A percentile compares a stretch with the other conserved stretches of the same genome.
These are phyloP conservation scores for Sus cebifrons DNA, from an alignment of 2,797 vertebrate genomes.

Conservation along the genomic window DNA sequence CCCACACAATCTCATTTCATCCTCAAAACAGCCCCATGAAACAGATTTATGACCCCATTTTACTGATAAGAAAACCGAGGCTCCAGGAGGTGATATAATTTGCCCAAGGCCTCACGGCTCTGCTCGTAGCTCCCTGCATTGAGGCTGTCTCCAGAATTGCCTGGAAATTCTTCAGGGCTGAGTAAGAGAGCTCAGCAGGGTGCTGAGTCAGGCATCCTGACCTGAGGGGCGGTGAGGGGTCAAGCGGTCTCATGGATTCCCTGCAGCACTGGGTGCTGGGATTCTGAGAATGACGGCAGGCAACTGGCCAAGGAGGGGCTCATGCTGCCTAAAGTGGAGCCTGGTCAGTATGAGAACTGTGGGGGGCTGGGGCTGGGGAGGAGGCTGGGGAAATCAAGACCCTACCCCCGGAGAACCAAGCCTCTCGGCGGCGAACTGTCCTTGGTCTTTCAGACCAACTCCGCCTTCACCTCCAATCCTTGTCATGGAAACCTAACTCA, in stretches of 20 bases:
- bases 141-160: background rate
- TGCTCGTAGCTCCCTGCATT: background rate
- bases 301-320: no score
- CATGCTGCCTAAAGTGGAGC: background rate
- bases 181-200: background rate
- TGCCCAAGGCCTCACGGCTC: background rate
- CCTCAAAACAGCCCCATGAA: background rate
- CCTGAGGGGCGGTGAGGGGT: background rate
- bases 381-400: background rate
- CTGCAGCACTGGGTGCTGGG: accelerated
- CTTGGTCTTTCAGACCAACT: background rate
- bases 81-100: background rate
- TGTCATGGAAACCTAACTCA: background rate
- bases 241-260: background rate
- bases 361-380: background rate
- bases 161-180: conserved; percentile 51
- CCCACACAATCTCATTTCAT: background rate
- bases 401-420: background rate
- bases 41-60: background rate
- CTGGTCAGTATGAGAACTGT: background rate
- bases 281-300: background rate
- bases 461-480: background rate
- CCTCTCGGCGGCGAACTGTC: background rate
- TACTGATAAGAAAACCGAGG: conserved; percentile 69
- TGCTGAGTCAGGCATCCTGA: background rate